Base-by-base conservation (phyloP, 2,888 invertebrate genomes). In the Mystacides longicornis region DNA sequence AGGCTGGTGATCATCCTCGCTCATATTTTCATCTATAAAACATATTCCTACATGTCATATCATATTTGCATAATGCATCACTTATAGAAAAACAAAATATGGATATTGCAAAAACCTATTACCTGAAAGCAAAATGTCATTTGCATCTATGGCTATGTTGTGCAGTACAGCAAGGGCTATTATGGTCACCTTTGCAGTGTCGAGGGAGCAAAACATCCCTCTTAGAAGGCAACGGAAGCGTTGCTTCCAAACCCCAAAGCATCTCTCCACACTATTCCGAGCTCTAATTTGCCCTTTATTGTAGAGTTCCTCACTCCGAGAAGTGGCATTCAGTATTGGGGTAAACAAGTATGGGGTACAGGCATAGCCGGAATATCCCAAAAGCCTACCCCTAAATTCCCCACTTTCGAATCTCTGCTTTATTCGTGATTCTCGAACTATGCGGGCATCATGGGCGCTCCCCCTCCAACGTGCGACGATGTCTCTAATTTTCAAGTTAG, bases 381-480 rank as follows among this genome's bases (percentile, higher is more conserved):
- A 22, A 9, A 62, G 37, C 1, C 46, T 33, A 1, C 58, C 60
- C 21, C 31, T 21, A 18, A 60, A 56, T 18, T 55, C 46, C 9
- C 45, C 47, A 3, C 31, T 9, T n/a, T 62, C 58, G 51, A 60
- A 58, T 5, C 57, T 20, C 19, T 47, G 11, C 14, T 58, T 55
- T 2, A 62, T 42, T 9, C 48, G 9, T 33, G 45, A 51, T 33
- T 54, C 61, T 45, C 23, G 51, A 37, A 59, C 57, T 23, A 64
- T 62, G 43, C 61, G 51, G 2, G 60, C 58, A 33, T 62, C 63
- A 57, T 62, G 63, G 9, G 59, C 54, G 23, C 61, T 60, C 47
- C 63, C 62, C 43, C 61, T 59, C 63, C 63, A 63, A 7, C 53
- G 56, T 31, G 62, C 62, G 5, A 64, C 62, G 47, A 58, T 62